Percentiles rank a stretch among this genome's conserved stretches.
Conservation (phyloP, 2,113 vertebrate species). For the Seriola quinqueradiata region DNA sequence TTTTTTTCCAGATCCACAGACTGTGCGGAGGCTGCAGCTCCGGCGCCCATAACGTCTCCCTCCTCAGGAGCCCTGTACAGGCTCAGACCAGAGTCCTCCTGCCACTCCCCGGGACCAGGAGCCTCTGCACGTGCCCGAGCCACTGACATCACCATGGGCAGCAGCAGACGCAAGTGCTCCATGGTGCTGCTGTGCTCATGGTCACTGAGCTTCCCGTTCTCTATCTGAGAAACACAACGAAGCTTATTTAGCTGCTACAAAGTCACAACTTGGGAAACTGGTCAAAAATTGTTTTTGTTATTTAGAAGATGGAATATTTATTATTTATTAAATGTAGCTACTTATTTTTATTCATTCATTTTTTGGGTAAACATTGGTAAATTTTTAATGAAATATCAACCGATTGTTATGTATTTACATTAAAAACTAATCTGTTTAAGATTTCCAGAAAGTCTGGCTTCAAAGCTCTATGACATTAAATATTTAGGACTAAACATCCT, state of each 20-base stretch:
- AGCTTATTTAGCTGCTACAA: not conserved
- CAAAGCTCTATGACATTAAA: not conserved
- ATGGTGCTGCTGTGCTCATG: constrained; percentile 86
- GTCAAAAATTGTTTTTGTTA: no score
- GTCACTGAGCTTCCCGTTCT: constrained; percentile 86
- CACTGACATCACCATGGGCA: constrained; percentile 80
- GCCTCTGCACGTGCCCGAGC: constrained; percentile 38
- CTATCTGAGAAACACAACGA: constrained; percentile 80
- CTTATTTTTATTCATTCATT: no score
- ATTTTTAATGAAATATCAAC: no score
- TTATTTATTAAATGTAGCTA: no score
- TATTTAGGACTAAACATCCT: no score
- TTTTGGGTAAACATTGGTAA: no score
- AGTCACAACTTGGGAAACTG: no score
- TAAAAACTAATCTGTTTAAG: no score
- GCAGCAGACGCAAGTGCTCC: constrained; percentile 90
- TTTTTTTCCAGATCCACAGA: constrained; percentile 84
- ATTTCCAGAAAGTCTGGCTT: not conserved
- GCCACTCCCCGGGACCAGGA: constrained; percentile 66
- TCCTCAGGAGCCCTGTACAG: constrained; percentile 82
- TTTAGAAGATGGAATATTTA: not conserved
- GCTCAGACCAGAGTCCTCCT: constrained; percentile 81
- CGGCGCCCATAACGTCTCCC: constrained; percentile 25
- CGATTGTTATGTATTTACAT: no score
- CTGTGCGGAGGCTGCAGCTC: constrained; percentile 54